Percentiles rank a stretch among this genome's conserved stretches.
Evolutionary conservation across 30 jellyfish, hydroid and myxozoan species (phyloP).

Genomic region (Pseudorhiza aurosa): DNA sequence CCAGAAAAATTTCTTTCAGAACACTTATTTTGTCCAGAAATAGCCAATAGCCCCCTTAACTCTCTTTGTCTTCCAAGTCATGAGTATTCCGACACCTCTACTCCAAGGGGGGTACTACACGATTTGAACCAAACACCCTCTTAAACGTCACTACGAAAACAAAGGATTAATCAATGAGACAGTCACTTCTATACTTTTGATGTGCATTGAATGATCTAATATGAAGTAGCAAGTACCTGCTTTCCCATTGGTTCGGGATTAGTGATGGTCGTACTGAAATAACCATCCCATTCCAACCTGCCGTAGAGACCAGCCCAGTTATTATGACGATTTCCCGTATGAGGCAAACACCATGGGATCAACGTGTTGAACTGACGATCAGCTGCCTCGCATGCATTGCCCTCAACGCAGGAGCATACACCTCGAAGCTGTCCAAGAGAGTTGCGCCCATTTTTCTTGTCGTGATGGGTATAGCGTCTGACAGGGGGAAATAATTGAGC

Average conservation of each 20-base stretch:
- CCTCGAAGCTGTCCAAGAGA: slow-evolving; percentile 86
- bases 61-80: too few species aligned
- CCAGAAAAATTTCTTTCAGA: too few species aligned
- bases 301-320: slow-evolving; percentile 98
- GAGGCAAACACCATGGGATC: slow-evolving; percentile 98
- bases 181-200: too few species aligned
- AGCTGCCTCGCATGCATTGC: slow-evolving; percentile 87
- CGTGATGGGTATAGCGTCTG: slow-evolving; percentile 83
- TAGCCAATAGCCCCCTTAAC: too few species aligned
- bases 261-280: slow-evolving; percentile 93
- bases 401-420: slow-evolving; percentile 94
- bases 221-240: too few species aligned
- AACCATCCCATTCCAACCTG: slow-evolving; percentile 98
- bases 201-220: too few species aligned
- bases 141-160: too few species aligned
- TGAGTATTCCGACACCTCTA: too few species aligned
- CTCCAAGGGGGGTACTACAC: too few species aligned
- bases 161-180: too few species aligned
- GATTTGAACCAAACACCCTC: too few species aligned
- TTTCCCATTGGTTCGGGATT: slow-evolving; percentile 99
- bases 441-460: slow-evolving; percentile 85
- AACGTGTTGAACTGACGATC: slow-evolving; percentile 95
- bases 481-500: background rate
- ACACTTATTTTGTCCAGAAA: too few species aligned
- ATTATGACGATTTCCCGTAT: slow-evolving; percentile 92